A percentile compares a stretch with the other conserved stretches of the same genome.
Evolutionary conservation across 2,113 vertebrate species (phyloP).

Genomic region (Mesocricetus auratus): DNA sequence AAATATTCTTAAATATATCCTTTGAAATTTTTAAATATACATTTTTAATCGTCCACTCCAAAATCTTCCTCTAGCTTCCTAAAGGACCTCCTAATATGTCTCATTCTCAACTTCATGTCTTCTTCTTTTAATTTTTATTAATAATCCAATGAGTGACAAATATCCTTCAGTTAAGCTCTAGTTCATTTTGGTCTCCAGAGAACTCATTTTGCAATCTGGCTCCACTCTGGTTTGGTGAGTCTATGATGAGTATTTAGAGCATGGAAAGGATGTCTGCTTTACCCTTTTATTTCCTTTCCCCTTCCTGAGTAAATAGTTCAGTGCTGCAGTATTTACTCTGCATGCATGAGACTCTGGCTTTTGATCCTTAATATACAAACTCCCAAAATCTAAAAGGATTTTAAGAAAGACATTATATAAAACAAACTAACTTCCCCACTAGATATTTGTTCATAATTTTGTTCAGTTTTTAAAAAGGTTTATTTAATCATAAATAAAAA

Average conservation of each 20-base stretch:
- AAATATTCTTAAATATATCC: not conserved
- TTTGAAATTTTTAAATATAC: not conserved
- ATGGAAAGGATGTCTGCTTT: not conserved
- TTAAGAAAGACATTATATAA: conserved; percentile 1
- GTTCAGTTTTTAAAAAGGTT: not conserved
- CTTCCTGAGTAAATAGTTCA: not conserved
- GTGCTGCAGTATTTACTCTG: not conserved
- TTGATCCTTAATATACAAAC: not conserved
- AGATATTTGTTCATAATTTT: not conserved
- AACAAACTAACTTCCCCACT: not conserved
- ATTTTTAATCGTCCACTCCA: not conserved
- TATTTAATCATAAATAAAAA: not conserved
- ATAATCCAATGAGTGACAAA: not conserved
- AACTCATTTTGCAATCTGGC: not conserved
- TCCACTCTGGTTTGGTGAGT: not conserved
- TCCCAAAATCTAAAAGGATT: not conserved
- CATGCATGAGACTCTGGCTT: not conserved
- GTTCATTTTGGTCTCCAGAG: not conserved
- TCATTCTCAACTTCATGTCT: not conserved
- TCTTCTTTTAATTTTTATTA: not conserved
- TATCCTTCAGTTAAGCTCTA: conserved; percentile 9
- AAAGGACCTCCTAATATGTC: not conserved
- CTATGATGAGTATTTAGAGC: not conserved
- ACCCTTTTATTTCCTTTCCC: too few species aligned
- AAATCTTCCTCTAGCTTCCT: not conserved